Percentiles rank a stretch among this genome's conserved stretches.
Evolutionary conservation across 1,140 invertebrate genomes (phyloP).

Genomic region (Cyrtorhinus lividipennis): DNA sequence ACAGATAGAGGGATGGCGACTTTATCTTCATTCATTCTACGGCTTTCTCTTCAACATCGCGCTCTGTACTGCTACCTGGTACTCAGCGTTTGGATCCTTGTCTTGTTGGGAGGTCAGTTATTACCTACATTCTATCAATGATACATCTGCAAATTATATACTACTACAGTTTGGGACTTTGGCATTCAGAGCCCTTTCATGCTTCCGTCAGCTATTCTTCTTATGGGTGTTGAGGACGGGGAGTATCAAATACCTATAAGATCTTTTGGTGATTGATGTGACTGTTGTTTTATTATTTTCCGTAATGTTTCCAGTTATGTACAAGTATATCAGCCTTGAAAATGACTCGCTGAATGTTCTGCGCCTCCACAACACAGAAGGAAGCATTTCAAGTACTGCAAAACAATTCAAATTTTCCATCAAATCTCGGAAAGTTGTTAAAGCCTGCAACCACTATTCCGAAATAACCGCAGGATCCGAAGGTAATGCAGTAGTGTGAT

Average conservation of each 20-base stretch:
- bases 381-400: constrained; percentile 32
- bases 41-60: constrained; percentile 51
- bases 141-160: constrained; percentile 15
- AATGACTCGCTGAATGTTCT: constrained; percentile 27
- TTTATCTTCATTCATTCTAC: constrained; percentile 7
- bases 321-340: constrained; percentile 52
- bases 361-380: constrained; percentile 27
- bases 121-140: constrained; percentile 17
- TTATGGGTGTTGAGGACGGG: not conserved
- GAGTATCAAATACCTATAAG: no score
- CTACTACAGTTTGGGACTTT: not conserved
- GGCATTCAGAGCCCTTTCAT: not conserved
- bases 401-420: constrained; percentile 40
- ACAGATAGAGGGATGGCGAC: constrained; percentile 12
- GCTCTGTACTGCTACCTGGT: constrained; percentile 62
- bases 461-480: constrained; percentile 48
- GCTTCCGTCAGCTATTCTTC: constrained; percentile 8
- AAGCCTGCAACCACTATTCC: constrained; percentile 48
- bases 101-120: constrained; percentile 53
- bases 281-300: no score
- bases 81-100: constrained; percentile 61
- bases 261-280: no score
- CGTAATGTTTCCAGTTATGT: constrained; percentile 48
- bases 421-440: constrained; percentile 45
- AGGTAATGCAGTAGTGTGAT: constrained; percentile 33